phyloP scores from a whole-genome alignment of 2,888 invertebrate species.

The Cerastoderma edule region DNA sequence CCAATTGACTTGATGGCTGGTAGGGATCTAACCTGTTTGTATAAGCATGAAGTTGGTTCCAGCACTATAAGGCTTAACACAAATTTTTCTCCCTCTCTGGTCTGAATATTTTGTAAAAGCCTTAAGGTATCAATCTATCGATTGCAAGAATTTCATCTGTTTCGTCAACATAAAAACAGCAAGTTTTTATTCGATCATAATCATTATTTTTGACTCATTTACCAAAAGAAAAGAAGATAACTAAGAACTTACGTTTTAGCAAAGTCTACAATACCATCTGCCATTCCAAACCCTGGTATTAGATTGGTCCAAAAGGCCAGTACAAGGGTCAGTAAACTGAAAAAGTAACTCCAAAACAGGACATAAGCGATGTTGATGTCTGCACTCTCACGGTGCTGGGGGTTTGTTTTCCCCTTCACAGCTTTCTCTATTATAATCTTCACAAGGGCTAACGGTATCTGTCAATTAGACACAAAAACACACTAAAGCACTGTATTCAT shows the following conservation, averaged over 20 bases:
- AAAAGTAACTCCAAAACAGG: conserved; percentile 70
- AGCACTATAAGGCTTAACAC: too few relatives aligned
- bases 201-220: neutral
- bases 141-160: too few relatives aligned
- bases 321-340: conserved; percentile 48
- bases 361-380: conserved; percentile 64
- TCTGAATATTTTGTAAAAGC: too few relatives aligned
- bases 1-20: too few relatives aligned
- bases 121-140: too few relatives aligned
- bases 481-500: too few relatives aligned
- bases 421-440: conserved; percentile 66
- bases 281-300: conserved; percentile 74
- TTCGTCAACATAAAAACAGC: too few relatives aligned
- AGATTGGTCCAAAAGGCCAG: conserved; percentile 73
- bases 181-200: neutral
- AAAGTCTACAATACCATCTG: conserved; percentile 55
- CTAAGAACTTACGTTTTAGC: conserved; percentile 41
- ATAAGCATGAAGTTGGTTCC: too few relatives aligned
- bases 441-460: conserved; percentile 71
- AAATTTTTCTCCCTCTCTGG: too few relatives aligned
- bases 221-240: neutral
- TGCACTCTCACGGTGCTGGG: neutral
- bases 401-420: conserved; percentile 42
- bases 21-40: too few relatives aligned
- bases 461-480: conserved; percentile 6